These are phyloP conservation scores for Plebejus anna DNA, from an alignment of 2,888 invertebrate species.

Conservation along the genomic window DNA sequence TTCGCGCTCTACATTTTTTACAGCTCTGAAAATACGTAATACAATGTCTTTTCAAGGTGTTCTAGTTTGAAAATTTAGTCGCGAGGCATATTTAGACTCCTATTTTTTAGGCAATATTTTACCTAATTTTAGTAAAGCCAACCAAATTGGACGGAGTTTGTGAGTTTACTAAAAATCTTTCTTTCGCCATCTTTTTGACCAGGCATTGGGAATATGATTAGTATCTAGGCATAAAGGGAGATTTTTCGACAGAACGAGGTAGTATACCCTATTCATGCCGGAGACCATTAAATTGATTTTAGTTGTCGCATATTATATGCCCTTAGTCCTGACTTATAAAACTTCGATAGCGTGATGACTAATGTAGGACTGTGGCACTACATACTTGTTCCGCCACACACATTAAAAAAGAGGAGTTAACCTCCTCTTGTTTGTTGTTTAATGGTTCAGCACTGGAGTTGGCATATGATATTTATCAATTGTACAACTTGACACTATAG, in stretches of 20 bases:
- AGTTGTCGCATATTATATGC: too few relatives aligned
- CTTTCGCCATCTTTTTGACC: neutral
- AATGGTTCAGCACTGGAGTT: neutral
- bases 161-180: neutral
- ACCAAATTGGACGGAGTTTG: neutral
- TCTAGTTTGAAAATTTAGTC: slow-evolving; percentile 9
- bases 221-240: too few relatives aligned
- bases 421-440: neutral
- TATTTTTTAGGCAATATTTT: neutral
- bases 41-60: slow-evolving; percentile 24
- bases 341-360: too few relatives aligned
- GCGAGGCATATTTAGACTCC: neutral
- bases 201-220: neutral
- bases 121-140: neutral
- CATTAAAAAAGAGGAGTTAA: neutral
- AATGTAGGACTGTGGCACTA: neutral
- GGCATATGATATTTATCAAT: neutral
- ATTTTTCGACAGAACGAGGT: too few relatives aligned
- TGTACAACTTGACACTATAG: neutral
- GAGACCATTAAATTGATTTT: too few relatives aligned
- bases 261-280: too few relatives aligned
- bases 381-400: neutral
- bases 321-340: too few relatives aligned
- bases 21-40: slow-evolving; percentile 19
- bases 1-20: slow-evolving; percentile 19